Evolutionary conservation across 2,888 invertebrate species (phyloP).

Genomic region (Antheraea assamensis): DNA sequence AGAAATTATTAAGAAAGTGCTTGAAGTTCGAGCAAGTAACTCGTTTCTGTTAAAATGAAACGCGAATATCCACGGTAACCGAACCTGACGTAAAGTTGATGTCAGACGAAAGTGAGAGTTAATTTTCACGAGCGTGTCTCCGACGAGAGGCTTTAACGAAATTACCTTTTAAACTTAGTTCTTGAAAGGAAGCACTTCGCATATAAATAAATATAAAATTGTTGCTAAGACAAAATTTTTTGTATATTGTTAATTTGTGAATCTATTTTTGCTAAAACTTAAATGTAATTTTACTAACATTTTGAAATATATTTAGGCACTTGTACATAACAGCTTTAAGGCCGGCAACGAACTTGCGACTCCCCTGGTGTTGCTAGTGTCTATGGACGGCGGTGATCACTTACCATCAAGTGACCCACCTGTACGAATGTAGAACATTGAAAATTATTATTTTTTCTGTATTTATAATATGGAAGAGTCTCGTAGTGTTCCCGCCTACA

Average conservation of each 20-base stretch:
- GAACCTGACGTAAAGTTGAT: not conserved
- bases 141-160: slow-evolving; percentile 8
- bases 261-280: not conserved
- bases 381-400: too few species aligned
- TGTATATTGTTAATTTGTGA: not conserved
- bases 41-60: slow-evolving; percentile 5
- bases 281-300: not conserved
- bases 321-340: too few species aligned
- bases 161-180: not conserved
- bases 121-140: slow-evolving; percentile 10
- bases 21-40: not conserved
- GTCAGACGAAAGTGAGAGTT: slow-evolving; percentile 9
- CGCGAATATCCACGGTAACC: slow-evolving; percentile 5
- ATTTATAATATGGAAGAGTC: not conserved
- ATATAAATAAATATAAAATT: not conserved
- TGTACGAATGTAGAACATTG: not conserved
- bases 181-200: not conserved
- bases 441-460: not conserved
- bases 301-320: not conserved
- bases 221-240: not conserved
- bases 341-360: too few species aligned
- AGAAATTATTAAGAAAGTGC: slow-evolving; percentile 9
- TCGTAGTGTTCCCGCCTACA: not conserved
- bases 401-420: too few species aligned
- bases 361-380: too few species aligned